Conservation (phyloP, 2,888 invertebrate species). For the Sinodicranocentrus sp. region DNA sequence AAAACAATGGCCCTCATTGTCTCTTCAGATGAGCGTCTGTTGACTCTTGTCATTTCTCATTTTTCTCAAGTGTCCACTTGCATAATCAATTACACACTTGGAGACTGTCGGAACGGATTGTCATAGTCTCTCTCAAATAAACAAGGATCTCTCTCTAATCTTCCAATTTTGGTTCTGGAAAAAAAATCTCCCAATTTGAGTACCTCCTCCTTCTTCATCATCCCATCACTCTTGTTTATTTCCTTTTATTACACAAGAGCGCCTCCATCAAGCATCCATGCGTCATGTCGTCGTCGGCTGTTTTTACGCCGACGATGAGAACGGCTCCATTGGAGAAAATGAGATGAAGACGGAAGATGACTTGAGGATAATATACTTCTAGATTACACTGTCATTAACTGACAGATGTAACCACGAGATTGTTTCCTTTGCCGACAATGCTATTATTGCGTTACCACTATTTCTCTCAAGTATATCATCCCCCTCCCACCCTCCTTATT, state of each 20-base stretch:
- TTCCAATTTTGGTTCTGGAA: too few relatives aligned
- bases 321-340: constrained; percentile 22
- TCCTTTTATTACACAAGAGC: constrained; percentile 1
- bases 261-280: constrained; percentile 29
- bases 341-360: constrained; percentile 54
- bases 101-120: too few relatives aligned
- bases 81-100: too few relatives aligned
- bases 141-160: too few relatives aligned
- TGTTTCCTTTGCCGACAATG: constrained; percentile 5
- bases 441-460: constrained; percentile 35
- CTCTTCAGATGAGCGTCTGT: too few relatives aligned
- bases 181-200: too few relatives aligned
- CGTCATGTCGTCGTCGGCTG: constrained; percentile 33
- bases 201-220: constrained; percentile 15
- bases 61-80: too few relatives aligned
- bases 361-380: constrained; percentile 63
- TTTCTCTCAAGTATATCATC: background rate
- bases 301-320: background rate
- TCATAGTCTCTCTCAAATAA: too few relatives aligned
- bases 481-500: background rate
- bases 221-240: background rate
- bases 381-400: constrained; percentile 69
- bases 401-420: constrained; percentile 67
- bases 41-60: too few relatives aligned
- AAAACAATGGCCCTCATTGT: too few relatives aligned